Conservation (phyloP, 2,797 vertebrate genomes). For the Acestrorhynchus altus region DNA sequence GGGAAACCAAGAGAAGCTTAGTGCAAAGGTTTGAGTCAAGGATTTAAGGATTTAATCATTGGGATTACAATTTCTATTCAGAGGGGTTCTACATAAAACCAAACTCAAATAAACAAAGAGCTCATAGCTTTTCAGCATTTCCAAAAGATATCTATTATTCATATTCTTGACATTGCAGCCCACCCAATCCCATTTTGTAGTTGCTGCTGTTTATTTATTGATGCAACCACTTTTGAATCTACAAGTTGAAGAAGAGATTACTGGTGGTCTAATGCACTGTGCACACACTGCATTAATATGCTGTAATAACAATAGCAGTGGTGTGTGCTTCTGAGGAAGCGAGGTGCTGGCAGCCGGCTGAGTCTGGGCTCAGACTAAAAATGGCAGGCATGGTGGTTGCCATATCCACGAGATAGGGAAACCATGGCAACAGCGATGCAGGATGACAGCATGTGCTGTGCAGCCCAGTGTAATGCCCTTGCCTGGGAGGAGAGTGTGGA, state of each 20-base stretch:
- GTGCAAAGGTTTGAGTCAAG: conserved; percentile 31
- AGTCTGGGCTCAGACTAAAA: conserved; percentile 66
- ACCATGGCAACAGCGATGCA: conserved; percentile 81
- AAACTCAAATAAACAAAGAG: conserved; percentile 27
- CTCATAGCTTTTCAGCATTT: conserved; percentile 1
- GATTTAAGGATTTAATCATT: conserved; percentile 43
- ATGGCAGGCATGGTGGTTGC: conserved; percentile 73
- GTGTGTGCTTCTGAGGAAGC: conserved; percentile 18
- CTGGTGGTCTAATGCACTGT: neutral
- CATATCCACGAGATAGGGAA: conserved; percentile 76
- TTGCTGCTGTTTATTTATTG: neutral
- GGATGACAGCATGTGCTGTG: conserved; percentile 60
- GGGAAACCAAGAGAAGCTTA: conserved; percentile 57
- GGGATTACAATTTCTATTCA: conserved; percentile 30
- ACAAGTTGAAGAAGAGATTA: neutral
- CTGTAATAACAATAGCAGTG: conserved; percentile 31
- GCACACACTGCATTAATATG: conserved; percentile 3
- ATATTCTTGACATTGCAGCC: neutral
- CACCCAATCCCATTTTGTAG: neutral
- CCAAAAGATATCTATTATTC: conserved; percentile 13
- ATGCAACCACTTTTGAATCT: neutral
- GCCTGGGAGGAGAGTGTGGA: conserved; percentile 18
- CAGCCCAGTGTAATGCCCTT: conserved; percentile 59
- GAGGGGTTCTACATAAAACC: conserved; percentile 39
- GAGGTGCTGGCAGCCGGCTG: conserved; percentile 30